phyloP scores from a whole-genome alignment of 2,113 vertebrate genomes.

The Phalacrocorax carbo region DNA sequence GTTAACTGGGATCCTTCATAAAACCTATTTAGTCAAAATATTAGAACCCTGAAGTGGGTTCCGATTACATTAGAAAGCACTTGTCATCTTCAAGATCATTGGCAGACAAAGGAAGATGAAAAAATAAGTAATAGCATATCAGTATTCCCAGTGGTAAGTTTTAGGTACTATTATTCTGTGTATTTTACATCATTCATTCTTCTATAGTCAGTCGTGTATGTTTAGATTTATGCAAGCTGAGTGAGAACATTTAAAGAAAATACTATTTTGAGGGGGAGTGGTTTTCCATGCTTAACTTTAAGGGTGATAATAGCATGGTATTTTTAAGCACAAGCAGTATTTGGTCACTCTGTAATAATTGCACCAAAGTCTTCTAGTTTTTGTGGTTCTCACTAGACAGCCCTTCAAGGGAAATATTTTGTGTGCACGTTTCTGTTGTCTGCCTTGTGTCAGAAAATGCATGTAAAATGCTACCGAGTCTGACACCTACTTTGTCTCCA shows the following conservation, averaged over 20 bases:
- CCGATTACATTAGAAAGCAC: not conserved
- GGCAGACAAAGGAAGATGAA: not conserved
- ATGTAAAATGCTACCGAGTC: slow-evolving; percentile 47
- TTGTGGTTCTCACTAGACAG: not conserved
- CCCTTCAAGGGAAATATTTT: slow-evolving; percentile 17
- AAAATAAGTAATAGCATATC: not conserved
- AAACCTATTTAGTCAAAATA: not conserved
- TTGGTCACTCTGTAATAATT: not conserved
- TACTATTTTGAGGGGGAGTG: not conserved
- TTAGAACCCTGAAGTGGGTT: not conserved
- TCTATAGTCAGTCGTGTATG: not conserved
- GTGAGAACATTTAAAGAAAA: not conserved
- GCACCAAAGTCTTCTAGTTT: not conserved
- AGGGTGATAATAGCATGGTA: not conserved
- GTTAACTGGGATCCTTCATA: not conserved
- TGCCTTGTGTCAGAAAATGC: slow-evolving; percentile 54
- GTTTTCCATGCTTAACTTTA: not conserved
- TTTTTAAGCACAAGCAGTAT: not conserved
- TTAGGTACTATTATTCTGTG: not conserved
- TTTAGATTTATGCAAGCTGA: not conserved
- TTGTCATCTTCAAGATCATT: not conserved
- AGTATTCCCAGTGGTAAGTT: not conserved
- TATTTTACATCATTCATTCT: not conserved
- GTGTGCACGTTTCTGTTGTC: slow-evolving; percentile 50
- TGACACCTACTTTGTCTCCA: slow-evolving; percentile 63